Evolutionary conservation across 2,797 vertebrate genomes (phyloP).

Genomic region (Cyprinodon diabolis): DNA sequence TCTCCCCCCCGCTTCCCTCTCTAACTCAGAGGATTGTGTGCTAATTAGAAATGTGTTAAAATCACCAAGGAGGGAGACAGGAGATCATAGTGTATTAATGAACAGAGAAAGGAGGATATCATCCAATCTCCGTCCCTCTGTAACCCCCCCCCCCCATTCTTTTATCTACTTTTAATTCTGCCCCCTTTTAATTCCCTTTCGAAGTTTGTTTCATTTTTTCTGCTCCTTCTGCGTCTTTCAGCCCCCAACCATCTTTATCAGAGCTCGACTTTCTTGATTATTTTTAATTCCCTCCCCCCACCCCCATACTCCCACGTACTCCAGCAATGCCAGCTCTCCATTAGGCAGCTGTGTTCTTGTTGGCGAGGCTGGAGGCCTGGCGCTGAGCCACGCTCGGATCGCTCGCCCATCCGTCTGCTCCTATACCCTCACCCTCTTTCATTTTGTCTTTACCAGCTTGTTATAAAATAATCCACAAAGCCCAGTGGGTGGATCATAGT

Average conservation of each 20-base stretch:
- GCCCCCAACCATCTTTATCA: conserved; percentile 25
- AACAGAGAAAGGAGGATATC: conserved; percentile 79
- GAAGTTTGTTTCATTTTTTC: conserved; percentile 63
- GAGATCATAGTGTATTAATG: conserved; percentile 82
- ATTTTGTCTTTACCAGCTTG: conserved; percentile 74
- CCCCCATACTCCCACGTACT: conserved; percentile 41
- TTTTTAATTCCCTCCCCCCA: conserved; percentile 18
- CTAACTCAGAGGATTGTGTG: conserved; percentile 71
- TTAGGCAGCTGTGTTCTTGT: conserved; percentile 92
- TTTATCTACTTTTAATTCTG: conserved; percentile 65
- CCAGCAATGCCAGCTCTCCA: conserved; percentile 88
- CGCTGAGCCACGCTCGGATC: conserved; percentile 63
- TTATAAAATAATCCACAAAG: conserved; percentile 65
- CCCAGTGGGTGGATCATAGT: conserved; percentile 34
- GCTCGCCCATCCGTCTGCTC: conserved; percentile 66
- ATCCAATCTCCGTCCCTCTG: conserved; percentile 68
- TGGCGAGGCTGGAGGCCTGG: conserved; percentile 79
- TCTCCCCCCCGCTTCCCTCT: conserved; percentile 12
- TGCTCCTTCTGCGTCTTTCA: conserved; percentile 62
- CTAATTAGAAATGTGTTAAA: conserved; percentile 83
- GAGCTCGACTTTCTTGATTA: conserved; percentile 45
- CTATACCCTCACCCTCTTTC: conserved; percentile 66
- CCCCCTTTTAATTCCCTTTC: conserved; percentile 33
- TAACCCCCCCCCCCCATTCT: conserved; percentile 36
- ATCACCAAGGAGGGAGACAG: conserved; percentile 77